Conservation (phyloP, 2,113 vertebrate species). For the Phainopepla nitens region DNA sequence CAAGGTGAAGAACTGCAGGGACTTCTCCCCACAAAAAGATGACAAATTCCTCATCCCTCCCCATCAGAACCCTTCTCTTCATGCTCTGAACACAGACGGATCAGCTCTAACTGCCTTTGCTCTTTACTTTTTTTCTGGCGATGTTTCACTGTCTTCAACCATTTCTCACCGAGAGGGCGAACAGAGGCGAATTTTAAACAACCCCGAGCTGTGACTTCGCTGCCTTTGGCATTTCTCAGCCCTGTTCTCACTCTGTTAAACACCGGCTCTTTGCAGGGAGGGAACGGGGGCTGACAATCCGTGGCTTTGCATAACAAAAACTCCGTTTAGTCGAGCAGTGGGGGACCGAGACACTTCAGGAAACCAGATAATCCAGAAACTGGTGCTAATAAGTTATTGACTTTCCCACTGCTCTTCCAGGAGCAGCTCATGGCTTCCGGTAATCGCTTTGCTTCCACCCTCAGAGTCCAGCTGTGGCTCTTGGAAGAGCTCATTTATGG, state of each 20-base stretch:
- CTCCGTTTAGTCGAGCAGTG: background rate
- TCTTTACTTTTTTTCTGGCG: background rate
- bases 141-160: background rate
- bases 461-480: slow-evolving; percentile 24
- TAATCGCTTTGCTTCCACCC: slow-evolving; percentile 23
- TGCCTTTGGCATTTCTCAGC: background rate
- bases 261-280: background rate
- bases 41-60: background rate
- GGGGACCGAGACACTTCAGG: background rate
- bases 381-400: slow-evolving; percentile 37
- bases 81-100: background rate
- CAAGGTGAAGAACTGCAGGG: background rate
- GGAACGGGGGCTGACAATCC: background rate
- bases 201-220: background rate
- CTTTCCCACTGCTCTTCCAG: slow-evolving; percentile 20
- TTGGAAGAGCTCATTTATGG: slow-evolving; percentile 29
- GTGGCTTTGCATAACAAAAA: background rate
- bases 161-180: background rate
- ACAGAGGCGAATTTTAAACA: background rate
- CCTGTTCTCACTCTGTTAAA: background rate
- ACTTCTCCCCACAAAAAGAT: background rate
- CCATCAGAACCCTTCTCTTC: background rate
- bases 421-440: background rate
- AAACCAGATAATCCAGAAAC: slow-evolving; percentile 29
- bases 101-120: background rate